A percentile compares a stretch with the other conserved stretches of the same genome.
Evolutionary conservation across 2,888 invertebrate species (phyloP).

Genomic region (Lasioglossum pauxillum): DNA sequence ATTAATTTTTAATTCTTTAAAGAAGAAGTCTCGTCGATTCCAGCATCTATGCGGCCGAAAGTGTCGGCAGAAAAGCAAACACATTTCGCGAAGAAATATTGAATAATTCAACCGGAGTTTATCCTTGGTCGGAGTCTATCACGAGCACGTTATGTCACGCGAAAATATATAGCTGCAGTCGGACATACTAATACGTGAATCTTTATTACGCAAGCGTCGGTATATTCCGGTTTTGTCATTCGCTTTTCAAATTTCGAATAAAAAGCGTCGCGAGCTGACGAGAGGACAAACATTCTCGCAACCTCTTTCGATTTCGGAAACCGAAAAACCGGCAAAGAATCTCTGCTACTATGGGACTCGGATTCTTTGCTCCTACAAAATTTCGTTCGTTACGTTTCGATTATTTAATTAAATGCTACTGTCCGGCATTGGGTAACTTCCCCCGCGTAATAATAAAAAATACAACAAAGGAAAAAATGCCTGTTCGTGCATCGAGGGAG

Average conservation of each 20-base stretch:
- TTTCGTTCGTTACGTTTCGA: no score
- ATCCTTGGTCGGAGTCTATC: constrained; percentile 75
- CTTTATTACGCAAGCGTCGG: constrained; percentile 64
- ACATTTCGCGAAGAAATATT: constrained; percentile 71
- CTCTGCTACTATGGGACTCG: no score
- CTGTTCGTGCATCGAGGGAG: not conserved
- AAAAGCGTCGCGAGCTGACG: constrained; percentile 16
- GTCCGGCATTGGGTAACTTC: no score
- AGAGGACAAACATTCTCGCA: constrained; percentile 30
- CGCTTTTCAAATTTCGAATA: constrained; percentile 39
- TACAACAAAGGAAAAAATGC: not conserved
- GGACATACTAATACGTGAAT: constrained; percentile 73
- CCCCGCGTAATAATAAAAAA: not conserved
- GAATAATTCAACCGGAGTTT: constrained; percentile 78
- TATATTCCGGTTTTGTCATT: constrained; percentile 35
- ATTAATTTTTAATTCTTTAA: no score
- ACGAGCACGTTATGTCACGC: constrained; percentile 71
- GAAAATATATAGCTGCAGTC: constrained; percentile 64
- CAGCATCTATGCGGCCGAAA: constrained; percentile 28
- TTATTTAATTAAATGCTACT: no score
- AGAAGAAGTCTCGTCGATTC: not conserved
- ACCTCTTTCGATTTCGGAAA: not conserved
- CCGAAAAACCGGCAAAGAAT: no score
- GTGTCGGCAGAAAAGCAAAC: constrained; percentile 53
- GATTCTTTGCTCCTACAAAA: no score